These are phyloP conservation scores for Akabosia matsudoensis DNA, from an alignment of 1,140 invertebrate genomes.

Conservation along the genomic window DNA sequence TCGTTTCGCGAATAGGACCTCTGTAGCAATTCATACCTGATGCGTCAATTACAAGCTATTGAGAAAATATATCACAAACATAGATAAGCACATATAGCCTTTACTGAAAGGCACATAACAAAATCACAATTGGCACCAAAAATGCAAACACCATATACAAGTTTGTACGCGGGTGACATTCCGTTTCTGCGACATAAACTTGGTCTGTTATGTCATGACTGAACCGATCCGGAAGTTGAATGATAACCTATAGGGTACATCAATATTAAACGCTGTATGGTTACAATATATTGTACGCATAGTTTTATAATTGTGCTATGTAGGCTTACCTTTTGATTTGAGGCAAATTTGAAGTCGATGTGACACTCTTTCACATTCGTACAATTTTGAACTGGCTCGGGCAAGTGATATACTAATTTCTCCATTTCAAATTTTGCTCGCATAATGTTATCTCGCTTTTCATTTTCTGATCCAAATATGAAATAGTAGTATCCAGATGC, in stretches of 20 bases:
- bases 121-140: slow-evolving; percentile 65
- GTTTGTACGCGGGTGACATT: slow-evolving; percentile 68
- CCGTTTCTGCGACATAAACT: slow-evolving; percentile 68
- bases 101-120: slow-evolving; percentile 65
- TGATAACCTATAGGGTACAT: slow-evolving; percentile 38
- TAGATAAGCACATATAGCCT: neutral
- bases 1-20: neutral
- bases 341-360: slow-evolving; percentile 65
- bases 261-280: neutral
- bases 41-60: neutral
- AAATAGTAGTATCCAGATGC: slow-evolving; percentile 75
- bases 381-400: slow-evolving; percentile 40
- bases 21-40: neutral
- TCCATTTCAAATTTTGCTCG: slow-evolving; percentile 38
- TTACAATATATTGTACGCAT: neutral
- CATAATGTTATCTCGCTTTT: slow-evolving; percentile 54
- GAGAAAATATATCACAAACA: neutral
- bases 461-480: slow-evolving; percentile 76
- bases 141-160: slow-evolving; percentile 68
- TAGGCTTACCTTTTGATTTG: slow-evolving; percentile 50
- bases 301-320: neutral
- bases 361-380: slow-evolving; percentile 60
- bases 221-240: slow-evolving; percentile 50
- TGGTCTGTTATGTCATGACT: slow-evolving; percentile 54
- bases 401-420: slow-evolving; percentile 39